Base-by-base conservation (phyloP, 2,888 invertebrate species). In the Eilema griseolum region DNA sequence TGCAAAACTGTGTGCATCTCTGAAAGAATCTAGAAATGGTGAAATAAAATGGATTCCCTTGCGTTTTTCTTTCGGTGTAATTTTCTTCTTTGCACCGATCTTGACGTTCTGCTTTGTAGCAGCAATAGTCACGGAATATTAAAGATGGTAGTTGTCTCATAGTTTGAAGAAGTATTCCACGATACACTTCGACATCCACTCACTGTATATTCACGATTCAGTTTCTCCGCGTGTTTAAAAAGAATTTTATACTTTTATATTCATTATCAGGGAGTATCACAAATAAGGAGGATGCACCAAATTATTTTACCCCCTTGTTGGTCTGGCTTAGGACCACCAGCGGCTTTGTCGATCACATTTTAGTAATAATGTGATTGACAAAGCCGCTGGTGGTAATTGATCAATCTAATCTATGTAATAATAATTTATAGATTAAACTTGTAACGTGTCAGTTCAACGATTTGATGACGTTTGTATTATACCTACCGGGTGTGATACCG, bases 381-480 rank as follows among this genome's bases (percentile, higher is more conserved):
- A 52, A 52, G n/a, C n/a, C n/a, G n/a, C 52, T 52, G 52, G 52
- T 52, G 52, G 52, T n/a, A n/a, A 52, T 20, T 52, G 52, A 52
- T 52, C 20, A 52, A 52, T 52, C n/a, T 52, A 52, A 52, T 52
- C 52, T n/a, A 52, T n/a, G 7, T n/a, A 8, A 52, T 2, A n/a
- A 52, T 20, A 46, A 16, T 37, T 14, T 41, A 20, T 46, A 46
- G 52, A 52, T 52, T 52, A 52, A 52, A 52, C 8, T 52, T 52
- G 2, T 52, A n/a, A 52, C 52, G 52, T 7, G 46, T n/a, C 52
- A 52, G n/a, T 52, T 2, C n/a, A 52, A 52, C n/a, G n/a, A n/a
- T 52, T 52, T 52, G 52, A 52, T 52, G 52, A 52, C 52, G 10
- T 46, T 41, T 41, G 20, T 46, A 10, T 52, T n/a, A n/a, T 52